Evolutionary conservation across 2,113 vertebrate species (phyloP).

Genomic region (Excalfactoria chinensis): DNA sequence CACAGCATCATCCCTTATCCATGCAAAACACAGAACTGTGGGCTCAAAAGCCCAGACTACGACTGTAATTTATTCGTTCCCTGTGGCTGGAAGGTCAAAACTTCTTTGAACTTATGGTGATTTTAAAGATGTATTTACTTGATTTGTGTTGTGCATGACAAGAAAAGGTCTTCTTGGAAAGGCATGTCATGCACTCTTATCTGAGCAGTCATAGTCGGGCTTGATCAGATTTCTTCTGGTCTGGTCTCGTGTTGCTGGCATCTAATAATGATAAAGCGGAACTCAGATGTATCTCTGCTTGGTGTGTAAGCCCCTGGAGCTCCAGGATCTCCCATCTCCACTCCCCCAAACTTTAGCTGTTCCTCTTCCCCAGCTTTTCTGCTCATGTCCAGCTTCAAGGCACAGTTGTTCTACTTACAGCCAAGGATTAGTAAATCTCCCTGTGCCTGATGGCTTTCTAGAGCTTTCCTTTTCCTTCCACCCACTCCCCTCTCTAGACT

Average conservation of each 20-base stretch:
- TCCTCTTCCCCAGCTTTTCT: neutral
- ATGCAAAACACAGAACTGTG: neutral
- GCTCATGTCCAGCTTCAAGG: neutral
- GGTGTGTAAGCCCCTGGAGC: neutral
- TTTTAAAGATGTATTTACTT: neutral
- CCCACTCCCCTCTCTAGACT: neutral
- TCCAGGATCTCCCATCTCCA: neutral
- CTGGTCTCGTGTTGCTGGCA: neutral
- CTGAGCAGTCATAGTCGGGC: neutral
- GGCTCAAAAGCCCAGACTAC: neutral
- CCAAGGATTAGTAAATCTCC: neutral
- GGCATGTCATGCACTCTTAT: neutral
- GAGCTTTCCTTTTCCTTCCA: neutral
- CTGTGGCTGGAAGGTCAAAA: neutral
- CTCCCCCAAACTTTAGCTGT: neutral
- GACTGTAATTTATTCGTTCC: neutral
- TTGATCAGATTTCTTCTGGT: neutral
- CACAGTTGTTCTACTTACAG: neutral
- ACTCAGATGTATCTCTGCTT: neutral
- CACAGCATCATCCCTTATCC: neutral
- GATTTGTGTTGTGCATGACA: neutral
- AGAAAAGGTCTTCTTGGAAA: neutral
- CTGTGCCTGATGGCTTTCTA: conserved; percentile 1
- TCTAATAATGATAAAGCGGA: neutral
- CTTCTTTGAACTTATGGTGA: neutral